A percentile compares a stretch with the other conserved stretches of the same genome.
Evolutionary conservation across 2,113 vertebrate genomes (phyloP).

Genomic region (Danio rerio): DNA sequence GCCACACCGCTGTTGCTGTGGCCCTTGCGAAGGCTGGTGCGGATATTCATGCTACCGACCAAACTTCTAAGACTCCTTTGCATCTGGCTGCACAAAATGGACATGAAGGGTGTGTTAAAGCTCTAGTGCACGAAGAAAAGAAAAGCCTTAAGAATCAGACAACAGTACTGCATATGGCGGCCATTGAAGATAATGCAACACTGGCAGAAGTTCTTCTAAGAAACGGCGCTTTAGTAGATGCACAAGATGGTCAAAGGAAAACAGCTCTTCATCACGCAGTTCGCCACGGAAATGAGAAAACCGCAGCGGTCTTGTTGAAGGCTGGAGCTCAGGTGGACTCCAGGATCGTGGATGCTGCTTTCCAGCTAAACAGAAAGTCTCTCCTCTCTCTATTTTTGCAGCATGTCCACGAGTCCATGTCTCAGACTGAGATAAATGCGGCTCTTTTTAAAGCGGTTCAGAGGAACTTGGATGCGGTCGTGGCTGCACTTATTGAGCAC

Average conservation of each 20-base stretch:
- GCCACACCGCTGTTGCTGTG: conserved; percentile 59
- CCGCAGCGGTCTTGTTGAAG: conserved; percentile 61
- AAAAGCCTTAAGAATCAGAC: conserved; percentile 62
- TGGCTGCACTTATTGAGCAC: conserved; percentile 72
- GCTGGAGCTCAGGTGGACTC: conserved; percentile 63
- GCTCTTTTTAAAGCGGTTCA: conserved; percentile 81
- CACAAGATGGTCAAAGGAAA: conserved; percentile 66
- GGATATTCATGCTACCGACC: conserved; percentile 68
- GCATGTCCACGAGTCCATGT: conserved; percentile 60
- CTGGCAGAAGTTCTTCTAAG: conserved; percentile 73
- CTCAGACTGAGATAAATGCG: conserved; percentile 60
- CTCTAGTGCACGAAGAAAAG: conserved; percentile 73
- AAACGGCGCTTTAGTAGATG: conserved; percentile 65
- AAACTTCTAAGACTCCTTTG: conserved; percentile 64
- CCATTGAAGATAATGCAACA: conserved; percentile 68
- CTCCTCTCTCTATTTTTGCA: conserved; percentile 70
- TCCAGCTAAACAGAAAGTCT: conserved; percentile 68
- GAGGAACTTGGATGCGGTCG: conserved; percentile 68
- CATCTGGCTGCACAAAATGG: conserved; percentile 72
- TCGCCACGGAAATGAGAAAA: conserved; percentile 68
- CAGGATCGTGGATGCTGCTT: conserved; percentile 63
- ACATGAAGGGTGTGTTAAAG: conserved; percentile 62
- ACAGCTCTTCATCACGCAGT: conserved; percentile 75
- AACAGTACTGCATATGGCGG: conserved; percentile 75
- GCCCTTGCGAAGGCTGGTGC: conserved; percentile 67